A percentile compares a stretch with the other conserved stretches of the same genome.
These are phyloP conservation scores for Gyps fulvus DNA, from an alignment of 2,113 vertebrate genomes.

Conservation along the genomic window DNA sequence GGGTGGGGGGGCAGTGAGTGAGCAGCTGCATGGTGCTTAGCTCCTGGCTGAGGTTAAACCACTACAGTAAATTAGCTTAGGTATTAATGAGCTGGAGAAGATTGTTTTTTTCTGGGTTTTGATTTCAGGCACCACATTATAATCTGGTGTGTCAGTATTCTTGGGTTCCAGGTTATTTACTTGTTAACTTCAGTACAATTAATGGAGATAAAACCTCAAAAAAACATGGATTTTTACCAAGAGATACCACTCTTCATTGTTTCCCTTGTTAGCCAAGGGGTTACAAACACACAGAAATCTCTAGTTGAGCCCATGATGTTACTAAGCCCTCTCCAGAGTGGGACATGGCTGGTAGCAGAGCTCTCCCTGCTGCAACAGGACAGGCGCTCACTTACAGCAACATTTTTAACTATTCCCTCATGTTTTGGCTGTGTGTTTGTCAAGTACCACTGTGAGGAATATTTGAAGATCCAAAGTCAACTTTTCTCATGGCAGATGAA, in stretches of 20 bases:
- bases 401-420: not conserved
- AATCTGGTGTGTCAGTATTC: not conserved
- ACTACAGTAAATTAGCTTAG: not conserved
- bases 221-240: not conserved
- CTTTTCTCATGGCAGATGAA: not conserved
- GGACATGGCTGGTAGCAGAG: rapidly evolving
- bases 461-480: not conserved
- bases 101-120: not conserved
- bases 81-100: not conserved
- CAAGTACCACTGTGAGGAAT: not conserved
- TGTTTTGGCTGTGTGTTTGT: not conserved
- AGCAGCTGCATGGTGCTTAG: too few species aligned
- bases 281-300: not conserved
- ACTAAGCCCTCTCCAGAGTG: not conserved
- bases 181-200: not conserved
- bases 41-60: too few species aligned
- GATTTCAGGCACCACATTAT: not conserved
- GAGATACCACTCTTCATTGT: not conserved
- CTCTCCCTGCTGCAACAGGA: not conserved
- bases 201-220: not conserved
- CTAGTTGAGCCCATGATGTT: not conserved
- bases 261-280: not conserved
- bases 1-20: too few species aligned
- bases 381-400: not conserved
- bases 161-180: not conserved